Conservation (phyloP, 2,888 invertebrate genomes). For the Odontocolon sp. region DNA sequence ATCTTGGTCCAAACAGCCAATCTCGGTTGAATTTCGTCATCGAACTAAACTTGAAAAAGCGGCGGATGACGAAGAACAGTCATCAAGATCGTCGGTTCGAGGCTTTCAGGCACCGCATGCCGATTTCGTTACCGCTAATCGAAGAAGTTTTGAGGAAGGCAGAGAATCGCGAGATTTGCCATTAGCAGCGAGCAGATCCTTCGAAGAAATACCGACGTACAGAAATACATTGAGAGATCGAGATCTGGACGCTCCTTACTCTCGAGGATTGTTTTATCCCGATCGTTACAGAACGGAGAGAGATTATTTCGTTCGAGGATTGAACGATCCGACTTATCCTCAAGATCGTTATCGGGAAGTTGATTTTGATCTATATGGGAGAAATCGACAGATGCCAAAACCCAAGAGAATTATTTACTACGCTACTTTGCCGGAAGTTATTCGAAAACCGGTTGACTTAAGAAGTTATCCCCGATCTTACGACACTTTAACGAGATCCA, state of each 20-base stretch:
- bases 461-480: constrained; percentile 73
- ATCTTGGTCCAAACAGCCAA: constrained; percentile 75
- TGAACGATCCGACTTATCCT: constrained; percentile 66
- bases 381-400: constrained; percentile 70
- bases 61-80: constrained; percentile 57
- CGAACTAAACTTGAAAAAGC: constrained; percentile 65
- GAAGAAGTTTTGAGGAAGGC: constrained; percentile 69
- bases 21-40: constrained; percentile 74
- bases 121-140: constrained; percentile 76
- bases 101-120: constrained; percentile 70
- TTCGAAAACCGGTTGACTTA: constrained; percentile 77
- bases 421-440: constrained; percentile 80
- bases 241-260: constrained; percentile 65
- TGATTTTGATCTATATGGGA: constrained; percentile 71
- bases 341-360: constrained; percentile 74
- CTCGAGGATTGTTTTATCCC: constrained; percentile 70
- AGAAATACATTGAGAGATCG: constrained; percentile 64
- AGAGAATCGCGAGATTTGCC: constrained; percentile 74
- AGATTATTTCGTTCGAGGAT: constrained; percentile 71
- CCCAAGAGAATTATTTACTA: constrained; percentile 80
- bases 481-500: constrained; percentile 63
- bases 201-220: constrained; percentile 69
- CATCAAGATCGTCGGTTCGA: constrained; percentile 54
- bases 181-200: constrained; percentile 55
- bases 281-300: constrained; percentile 75